Evolutionary conservation across 1,140 invertebrate genomes (phyloP), one percentile per base, ranked within the genome.

Genomic region (Sminthurinus signatus): DNA sequence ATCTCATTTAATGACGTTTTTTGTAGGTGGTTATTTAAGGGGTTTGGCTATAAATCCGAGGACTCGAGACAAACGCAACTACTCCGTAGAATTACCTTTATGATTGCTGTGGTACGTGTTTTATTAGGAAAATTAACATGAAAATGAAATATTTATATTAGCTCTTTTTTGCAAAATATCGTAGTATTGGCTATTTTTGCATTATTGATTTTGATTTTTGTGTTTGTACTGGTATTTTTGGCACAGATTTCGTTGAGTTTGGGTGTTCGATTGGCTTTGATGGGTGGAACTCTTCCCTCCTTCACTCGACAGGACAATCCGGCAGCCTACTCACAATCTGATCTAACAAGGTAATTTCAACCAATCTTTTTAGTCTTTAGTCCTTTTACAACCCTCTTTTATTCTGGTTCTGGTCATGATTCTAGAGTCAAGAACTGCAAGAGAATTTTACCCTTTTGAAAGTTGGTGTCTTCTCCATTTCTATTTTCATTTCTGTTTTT

Each of bases 291-390:
- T 19, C 76, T 90, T 63, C 89, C 89, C 17, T 84, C 84, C 67
- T 91, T 91, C 76, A 87, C 86, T 29, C 84, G 85, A 50, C 87
- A 89, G 74, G 89, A 91, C 78, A 91, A 91, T 78, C 89, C 89
- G 12, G 84, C 89, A 36, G 88, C 91, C 36, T 91, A 57, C 50
- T 89, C 76, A 84, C 88, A 76, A 81, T 84, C 57, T 83, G 82
- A 64, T 80, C 85, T 67, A 78, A 83, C 73, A 70, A 83, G 86
- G 86, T 88, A 79, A 83, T 79, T n/a, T n/a, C n/a, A n/a, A n/a
- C n/a, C n/a, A n/a, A n/a, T n/a, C n/a, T n/a, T n/a, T n/a, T n/a
- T n/a, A n/a, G n/a, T n/a, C n/a, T n/a, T n/a, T n/a, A n/a, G n/a
- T n/a, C n/a, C n/a, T n/a, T n/a, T n/a, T n/a, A n/a, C n/a, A n/a